Conservation (phyloP, 2,797 vertebrate species). For the Geotrypetes seraphini region DNA sequence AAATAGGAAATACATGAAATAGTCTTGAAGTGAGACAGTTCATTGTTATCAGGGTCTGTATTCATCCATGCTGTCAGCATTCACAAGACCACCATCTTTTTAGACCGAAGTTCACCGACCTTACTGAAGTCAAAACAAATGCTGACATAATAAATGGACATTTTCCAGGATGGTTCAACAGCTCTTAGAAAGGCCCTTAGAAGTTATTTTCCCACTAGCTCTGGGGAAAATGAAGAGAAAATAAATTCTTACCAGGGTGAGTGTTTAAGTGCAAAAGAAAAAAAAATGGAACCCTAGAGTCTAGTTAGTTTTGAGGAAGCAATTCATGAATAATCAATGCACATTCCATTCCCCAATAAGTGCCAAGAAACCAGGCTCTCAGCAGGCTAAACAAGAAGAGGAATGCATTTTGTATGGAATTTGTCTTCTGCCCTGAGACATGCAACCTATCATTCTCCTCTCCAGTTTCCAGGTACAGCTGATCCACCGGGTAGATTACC, state of each 20-base stretch:
- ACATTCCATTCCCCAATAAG: constrained; percentile 3
- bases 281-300: constrained; percentile 12
- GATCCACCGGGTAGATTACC: constrained; percentile 39
- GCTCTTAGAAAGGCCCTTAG: constrained; percentile 11
- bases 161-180: background rate
- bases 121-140: background rate
- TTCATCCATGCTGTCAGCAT: background rate
- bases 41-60: background rate
- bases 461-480: constrained; percentile 11
- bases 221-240: constrained; percentile 13
- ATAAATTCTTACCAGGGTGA: constrained; percentile 15
- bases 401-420: background rate
- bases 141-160: background rate
- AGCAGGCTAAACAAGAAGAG: background rate
- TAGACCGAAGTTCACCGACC: constrained; percentile 1
- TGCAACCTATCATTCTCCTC: constrained; percentile 4
- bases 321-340: constrained; percentile 23
- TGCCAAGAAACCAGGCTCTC: constrained; percentile 15
- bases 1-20: background rate
- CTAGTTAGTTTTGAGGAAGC: constrained; percentile 14
- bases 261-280: background rate
- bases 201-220: background rate
- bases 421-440: constrained; percentile 8
- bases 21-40: background rate
- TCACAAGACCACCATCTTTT: background rate